Percentiles rank a stretch among this genome's conserved stretches.
Conservation (phyloP, 2,888 invertebrate genomes). For the Trachelus iudaicus region DNA sequence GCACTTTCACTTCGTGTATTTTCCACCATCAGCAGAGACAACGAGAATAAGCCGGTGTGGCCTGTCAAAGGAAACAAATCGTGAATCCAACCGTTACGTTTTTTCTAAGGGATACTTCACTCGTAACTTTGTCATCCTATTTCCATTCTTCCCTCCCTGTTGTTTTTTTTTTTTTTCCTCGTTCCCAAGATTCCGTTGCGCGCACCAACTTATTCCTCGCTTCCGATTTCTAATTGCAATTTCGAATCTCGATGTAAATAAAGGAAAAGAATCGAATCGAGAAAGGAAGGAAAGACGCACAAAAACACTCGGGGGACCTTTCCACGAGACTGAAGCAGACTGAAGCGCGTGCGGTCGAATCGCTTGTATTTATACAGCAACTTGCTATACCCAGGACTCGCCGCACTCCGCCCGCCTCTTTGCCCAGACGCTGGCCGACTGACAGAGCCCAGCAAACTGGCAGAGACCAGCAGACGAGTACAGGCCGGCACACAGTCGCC, state of each 20-base stretch:
- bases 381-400: not conserved
- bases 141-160: not conserved
- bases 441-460: not conserved
- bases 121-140: conserved; percentile 1
- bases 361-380: conserved; percentile 60
- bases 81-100: not conserved
- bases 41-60: not conserved
- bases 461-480: not conserved
- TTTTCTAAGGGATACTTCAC: not conserved
- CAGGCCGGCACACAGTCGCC: not conserved
- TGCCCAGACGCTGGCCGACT: not conserved
- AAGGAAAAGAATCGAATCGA: not conserved
- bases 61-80: not conserved
- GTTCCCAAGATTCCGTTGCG: not conserved
- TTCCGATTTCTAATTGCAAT: not conserved
- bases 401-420: not conserved
- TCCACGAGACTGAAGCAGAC: not conserved
- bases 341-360: conserved; percentile 51
- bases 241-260: not conserved
- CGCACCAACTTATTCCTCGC: not conserved
- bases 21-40: not conserved
- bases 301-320: not conserved
- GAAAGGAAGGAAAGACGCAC: not conserved
- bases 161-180: not conserved
- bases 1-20: not conserved